A percentile compares a stretch with the other conserved stretches of the same genome.
Conservation (phyloP, 2,113 vertebrate genomes). For the Chloropsis hardwickii region DNA sequence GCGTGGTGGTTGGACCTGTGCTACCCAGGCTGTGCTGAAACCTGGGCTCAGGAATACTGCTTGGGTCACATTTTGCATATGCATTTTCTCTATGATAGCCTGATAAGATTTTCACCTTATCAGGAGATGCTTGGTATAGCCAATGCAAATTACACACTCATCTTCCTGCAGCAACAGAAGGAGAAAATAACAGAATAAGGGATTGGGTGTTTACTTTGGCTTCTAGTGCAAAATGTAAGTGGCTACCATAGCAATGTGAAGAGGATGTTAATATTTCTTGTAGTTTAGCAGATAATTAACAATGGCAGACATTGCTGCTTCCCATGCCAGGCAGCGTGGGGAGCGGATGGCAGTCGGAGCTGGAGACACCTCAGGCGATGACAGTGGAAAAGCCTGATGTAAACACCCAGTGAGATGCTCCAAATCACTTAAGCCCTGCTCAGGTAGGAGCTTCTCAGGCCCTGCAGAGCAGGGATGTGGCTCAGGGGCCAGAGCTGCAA, state of each 20-base stretch:
- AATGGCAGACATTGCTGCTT: background rate
- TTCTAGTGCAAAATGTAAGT: background rate
- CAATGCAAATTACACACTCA: background rate
- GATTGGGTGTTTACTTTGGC: background rate
- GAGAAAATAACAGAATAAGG: background rate
- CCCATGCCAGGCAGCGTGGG: background rate
- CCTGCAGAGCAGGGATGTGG: background rate
- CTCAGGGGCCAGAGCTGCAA: background rate
- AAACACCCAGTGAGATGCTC: background rate
- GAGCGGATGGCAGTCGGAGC: background rate
- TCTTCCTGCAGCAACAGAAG: background rate
- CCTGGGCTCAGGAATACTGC: background rate
- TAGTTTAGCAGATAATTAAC: background rate
- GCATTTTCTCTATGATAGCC: background rate
- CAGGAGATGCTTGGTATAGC: background rate
- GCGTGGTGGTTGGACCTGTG: rapidly evolving
- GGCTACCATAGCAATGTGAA: conserved; percentile 9
- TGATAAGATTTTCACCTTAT: background rate
- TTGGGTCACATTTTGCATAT: background rate
- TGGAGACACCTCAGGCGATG: background rate
- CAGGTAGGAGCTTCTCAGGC: background rate
- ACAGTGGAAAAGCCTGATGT: background rate
- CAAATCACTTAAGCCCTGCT: background rate
- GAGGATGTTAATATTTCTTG: background rate
- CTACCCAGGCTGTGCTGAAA: background rate